These are phyloP conservation scores for Setophaga coronata DNA, from an alignment of 2,113 vertebrate genomes.

Conservation along the genomic window DNA sequence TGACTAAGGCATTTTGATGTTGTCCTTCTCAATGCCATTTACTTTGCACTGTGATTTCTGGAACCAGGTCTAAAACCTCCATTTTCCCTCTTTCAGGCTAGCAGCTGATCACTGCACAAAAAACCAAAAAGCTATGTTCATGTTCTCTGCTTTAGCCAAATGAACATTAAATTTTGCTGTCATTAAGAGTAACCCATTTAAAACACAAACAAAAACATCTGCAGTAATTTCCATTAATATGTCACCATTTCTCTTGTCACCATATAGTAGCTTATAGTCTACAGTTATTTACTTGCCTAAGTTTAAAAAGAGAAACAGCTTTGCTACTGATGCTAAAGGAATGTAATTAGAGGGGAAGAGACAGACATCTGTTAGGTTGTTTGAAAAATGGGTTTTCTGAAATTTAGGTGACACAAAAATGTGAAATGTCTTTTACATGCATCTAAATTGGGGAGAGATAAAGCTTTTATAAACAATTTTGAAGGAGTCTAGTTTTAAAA, in stretches of 20 bases:
- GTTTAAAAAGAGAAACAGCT: neutral
- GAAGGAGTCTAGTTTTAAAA: neutral
- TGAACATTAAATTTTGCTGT: neutral
- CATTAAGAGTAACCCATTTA: neutral
- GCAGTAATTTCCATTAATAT: slow-evolving; percentile 12
- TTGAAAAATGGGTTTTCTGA: neutral
- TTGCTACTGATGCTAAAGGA: neutral
- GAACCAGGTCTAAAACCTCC: neutral
- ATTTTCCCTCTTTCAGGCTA: neutral
- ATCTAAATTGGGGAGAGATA: neutral
- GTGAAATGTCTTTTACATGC: neutral
- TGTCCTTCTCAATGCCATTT: neutral
- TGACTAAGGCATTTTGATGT: neutral
- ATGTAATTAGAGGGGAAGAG: neutral
- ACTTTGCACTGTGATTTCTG: neutral
- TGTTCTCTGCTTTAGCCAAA: neutral
- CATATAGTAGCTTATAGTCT: neutral
- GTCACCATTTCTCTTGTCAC: neutral
- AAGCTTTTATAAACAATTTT: neutral
- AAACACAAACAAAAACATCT: neutral
- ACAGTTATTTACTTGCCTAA: neutral
- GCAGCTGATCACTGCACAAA: neutral
- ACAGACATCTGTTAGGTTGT: neutral
- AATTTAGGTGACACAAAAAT: neutral
- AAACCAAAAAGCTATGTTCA: neutral